Percentiles rank a stretch among this genome's conserved stretches.
These are phyloP conservation scores for Acanthochromis polyacanthus DNA, from an alignment of 2,113 vertebrate genomes.

Conservation along the genomic window DNA sequence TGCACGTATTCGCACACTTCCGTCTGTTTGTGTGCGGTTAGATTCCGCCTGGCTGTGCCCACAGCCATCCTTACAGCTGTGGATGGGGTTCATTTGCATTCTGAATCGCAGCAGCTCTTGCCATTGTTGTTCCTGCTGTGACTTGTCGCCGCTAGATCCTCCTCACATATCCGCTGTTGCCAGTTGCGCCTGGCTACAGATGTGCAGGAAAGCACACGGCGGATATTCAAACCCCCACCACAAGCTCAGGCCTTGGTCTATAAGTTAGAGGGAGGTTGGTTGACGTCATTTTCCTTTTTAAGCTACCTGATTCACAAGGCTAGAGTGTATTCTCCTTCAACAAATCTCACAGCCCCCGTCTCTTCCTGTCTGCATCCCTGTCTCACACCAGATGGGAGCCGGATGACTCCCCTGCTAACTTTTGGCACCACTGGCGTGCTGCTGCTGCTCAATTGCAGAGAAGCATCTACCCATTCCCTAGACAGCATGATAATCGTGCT, in stretches of 20 bases:
- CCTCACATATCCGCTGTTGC: slow-evolving; percentile 39
- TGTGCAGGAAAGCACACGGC: slow-evolving; percentile 56
- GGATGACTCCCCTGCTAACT: slow-evolving; percentile 56
- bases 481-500: slow-evolving; percentile 54
- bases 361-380: slow-evolving; percentile 25
- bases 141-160: slow-evolving; percentile 49
- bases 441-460: slow-evolving; percentile 52
- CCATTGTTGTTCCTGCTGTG: slow-evolving; percentile 63
- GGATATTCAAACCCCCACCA: slow-evolving; percentile 43
- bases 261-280: slow-evolving; percentile 8
- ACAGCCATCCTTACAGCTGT: slow-evolving; percentile 70
- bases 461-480: slow-evolving; percentile 48
- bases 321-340: slow-evolving; percentile 16
- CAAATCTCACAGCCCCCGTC: slow-evolving; percentile 22
- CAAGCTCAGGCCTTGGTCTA: slow-evolving; percentile 28
- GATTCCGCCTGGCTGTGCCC: slow-evolving; percentile 59
- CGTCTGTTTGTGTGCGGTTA: slow-evolving; percentile 60
- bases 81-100: slow-evolving; percentile 73
- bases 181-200: slow-evolving; percentile 62
- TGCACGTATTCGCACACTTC: slow-evolving; percentile 67
- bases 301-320: slow-evolving; percentile 22
- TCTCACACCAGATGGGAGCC: slow-evolving; percentile 65
- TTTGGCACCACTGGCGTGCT: slow-evolving; percentile 21
- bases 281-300: slow-evolving; percentile 32
- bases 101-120: slow-evolving; percentile 51